These are phyloP conservation scores for Sula dactylatra DNA, from an alignment of 2,113 vertebrate species.

Conservation along the genomic window DNA sequence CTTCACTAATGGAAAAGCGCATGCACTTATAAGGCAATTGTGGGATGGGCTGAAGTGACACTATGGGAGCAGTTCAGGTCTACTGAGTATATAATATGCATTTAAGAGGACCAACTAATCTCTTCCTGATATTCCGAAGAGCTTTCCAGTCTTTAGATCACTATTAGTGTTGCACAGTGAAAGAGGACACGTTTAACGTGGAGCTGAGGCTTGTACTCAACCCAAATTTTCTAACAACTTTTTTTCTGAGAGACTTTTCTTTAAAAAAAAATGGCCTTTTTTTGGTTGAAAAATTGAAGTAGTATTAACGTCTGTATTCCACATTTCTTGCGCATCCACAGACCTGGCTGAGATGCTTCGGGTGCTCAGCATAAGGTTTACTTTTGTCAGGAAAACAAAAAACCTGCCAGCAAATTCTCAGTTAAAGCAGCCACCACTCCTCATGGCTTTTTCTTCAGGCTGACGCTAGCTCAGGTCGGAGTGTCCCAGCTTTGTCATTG, in stretches of 20 bases:
- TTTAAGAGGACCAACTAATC: not conserved
- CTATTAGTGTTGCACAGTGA: not conserved
- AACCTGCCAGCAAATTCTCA: not conserved
- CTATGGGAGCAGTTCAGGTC: not conserved
- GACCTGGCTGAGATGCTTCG: not conserved
- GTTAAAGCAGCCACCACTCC: slow-evolving; percentile 5
- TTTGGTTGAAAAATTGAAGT: not conserved
- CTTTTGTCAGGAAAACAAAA: not conserved
- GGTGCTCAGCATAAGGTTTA: not conserved
- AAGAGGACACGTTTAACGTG: not conserved
- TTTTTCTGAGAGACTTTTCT: not conserved
- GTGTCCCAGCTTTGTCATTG: slow-evolving; percentile 18
- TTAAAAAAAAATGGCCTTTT: not conserved
- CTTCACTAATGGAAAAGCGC: not conserved
- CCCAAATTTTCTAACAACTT: not conserved
- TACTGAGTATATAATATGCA: not conserved
- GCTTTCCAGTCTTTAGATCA: not conserved
- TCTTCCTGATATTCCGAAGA: not conserved
- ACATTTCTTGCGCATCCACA: not conserved
- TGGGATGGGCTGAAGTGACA: not conserved
- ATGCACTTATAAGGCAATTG: not conserved
- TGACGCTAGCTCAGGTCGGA: not conserved
- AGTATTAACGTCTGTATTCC: not conserved
- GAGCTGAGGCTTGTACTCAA: not conserved
- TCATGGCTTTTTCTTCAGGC: not conserved